Evolutionary conservation across 2,888 invertebrate genomes (phyloP), one percentile per base, ranked within the genome.

Genomic region (Pheosia tremula): DNA sequence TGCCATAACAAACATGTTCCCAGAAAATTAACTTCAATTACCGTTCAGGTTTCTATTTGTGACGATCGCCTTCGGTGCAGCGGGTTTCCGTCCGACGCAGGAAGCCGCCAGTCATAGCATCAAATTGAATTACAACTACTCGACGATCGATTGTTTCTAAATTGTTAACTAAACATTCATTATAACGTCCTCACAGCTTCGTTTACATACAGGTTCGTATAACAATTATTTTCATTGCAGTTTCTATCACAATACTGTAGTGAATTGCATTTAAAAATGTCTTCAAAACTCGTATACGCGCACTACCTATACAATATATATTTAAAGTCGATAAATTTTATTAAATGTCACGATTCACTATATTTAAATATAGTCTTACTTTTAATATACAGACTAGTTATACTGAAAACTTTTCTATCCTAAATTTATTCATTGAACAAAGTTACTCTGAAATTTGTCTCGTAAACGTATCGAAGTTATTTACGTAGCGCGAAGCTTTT

Each of bases 41-140:
- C 89, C 86, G 81, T 83, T 84, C 63, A 68, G 75, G 64, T 66
- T 80, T 86, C 86, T 91, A 91, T 91, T 91, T 90, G 78, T 77
- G 85, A 83, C 82, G 74, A 74, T 59, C 78, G 72, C 72, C 74
- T 80, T 75, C 75, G 79, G 80, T 79, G 75, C 75, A 78, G 71
- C 62, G 60, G 80, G 79, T 82, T 87, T 87, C 90, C 87, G 89
- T 72, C 61, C 78, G 78, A 69, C 77, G 80, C 86, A 84, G 89
- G 90, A 90, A 89, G 74, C 82, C 69, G 82, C 75, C 83, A 83
- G 82, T 87, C 89, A 86, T 85, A 86, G 84, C 81, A 82, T 80
- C 68, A 79, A 76, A 81, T 78, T 79, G 71, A 77, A 77, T 77
- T 76, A 82, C 79, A 78, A 75, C 69, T 74, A 72, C 71, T 62